phyloP scores from a whole-genome alignment of 2,888 invertebrate species.

The Stenolophus ochropezus region DNA sequence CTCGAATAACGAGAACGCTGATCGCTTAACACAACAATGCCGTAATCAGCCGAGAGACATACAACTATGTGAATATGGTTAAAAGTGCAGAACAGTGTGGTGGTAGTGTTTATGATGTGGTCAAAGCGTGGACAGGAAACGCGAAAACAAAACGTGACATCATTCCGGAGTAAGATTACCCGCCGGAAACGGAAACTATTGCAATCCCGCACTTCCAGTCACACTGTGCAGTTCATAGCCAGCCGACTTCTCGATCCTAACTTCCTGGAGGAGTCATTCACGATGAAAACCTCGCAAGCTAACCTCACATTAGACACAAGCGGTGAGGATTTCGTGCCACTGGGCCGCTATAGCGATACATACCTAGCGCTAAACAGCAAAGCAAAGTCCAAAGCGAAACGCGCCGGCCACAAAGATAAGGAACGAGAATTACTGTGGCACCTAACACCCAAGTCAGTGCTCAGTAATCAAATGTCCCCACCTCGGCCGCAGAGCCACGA shows the following conservation, averaged over 20 bases:
- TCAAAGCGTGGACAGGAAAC: constrained; percentile 70
- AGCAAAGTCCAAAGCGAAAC: constrained; percentile 20
- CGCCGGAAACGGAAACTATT: constrained; percentile 71
- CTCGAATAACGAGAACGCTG: neutral
- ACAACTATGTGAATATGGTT: constrained; percentile 8
- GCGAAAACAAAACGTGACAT: constrained; percentile 70
- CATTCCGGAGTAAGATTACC: constrained; percentile 72
- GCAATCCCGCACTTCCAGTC: constrained; percentile 63
- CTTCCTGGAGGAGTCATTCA: neutral
- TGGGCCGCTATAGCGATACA: constrained; percentile 71
- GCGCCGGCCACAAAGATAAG: neutral
- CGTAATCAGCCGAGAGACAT: constrained; percentile 5
- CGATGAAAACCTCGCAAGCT: neutral
- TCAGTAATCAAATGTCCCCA: constrained; percentile 11
- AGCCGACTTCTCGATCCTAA: constrained; percentile 8
- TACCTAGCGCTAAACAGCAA: constrained; percentile 61
- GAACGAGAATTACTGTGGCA: constrained; percentile 1
- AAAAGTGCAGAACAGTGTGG: neutral
- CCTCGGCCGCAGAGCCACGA: neutral
- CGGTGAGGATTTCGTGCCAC: neutral
- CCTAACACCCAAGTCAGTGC: constrained; percentile 13
- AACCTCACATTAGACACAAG: neutral
- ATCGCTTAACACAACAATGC: constrained; percentile 7
- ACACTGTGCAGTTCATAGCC: constrained; percentile 41
- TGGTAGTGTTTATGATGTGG: constrained; percentile 68